Base-by-base conservation (phyloP, 2,888 invertebrate species). In the Brachyptera putata region DNA sequence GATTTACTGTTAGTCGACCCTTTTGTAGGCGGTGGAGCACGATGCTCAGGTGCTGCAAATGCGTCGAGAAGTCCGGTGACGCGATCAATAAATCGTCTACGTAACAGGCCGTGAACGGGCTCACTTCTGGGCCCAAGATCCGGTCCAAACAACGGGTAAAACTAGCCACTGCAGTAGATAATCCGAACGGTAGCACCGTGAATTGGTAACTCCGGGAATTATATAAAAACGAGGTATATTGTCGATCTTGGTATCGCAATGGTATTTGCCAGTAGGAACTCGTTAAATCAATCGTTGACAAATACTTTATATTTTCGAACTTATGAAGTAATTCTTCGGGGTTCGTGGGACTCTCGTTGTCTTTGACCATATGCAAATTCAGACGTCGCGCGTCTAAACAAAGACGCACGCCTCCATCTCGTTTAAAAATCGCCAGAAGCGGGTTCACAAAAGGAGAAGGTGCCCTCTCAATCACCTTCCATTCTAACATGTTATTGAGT, bases 171-270 rank as follows among this genome's bases (percentile, higher is more conserved):
- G 57, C 36, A 22, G 57, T 26, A 3, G 34, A 55, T 13, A 62
- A n/a, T 1, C 58, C 61, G 21, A 61, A 59, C 1, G 61, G 58
- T n/a, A 59, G n/a, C 1, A 58, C 58, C 3, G 21, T 34, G 21
- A 62, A 62, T 1, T 22, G n/a, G 21, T 60, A 62, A 1, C 39
- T 50, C 24, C 48, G 1, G n/a, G 58, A 43, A n/a, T 62, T 43
- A 22, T 39, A 18, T 7, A 43, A 2, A 30, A 62, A 62, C 3
- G 36, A 56, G 0, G 56, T 60, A 22, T 46, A 62, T 56, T 60
- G 41, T 25, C 56, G 14, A 36, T 53, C 41, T 3, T 18, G n/a
- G 1, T 9, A 1, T 1, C 14, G 14, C 11, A 62, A 18, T 2
- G 4, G 16, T 1, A 62, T 18, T 21, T 62, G 62, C 41, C 57